Evolutionary conservation across 2,888 invertebrate genomes (phyloP), one percentile per base, ranked within the genome.

Genomic region (Volucella inanis): DNA sequence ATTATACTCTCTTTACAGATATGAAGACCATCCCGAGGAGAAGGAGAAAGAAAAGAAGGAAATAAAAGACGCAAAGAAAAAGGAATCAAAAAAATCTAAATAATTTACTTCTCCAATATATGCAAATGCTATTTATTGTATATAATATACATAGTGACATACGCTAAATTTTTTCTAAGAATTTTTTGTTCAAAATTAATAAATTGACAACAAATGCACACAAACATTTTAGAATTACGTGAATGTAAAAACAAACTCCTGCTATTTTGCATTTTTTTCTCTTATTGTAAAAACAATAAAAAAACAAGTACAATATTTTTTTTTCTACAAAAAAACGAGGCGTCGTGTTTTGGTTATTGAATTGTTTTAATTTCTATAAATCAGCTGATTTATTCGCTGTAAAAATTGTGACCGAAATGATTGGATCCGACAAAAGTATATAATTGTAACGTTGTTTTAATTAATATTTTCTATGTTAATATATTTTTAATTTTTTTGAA

Each of bases 21-120:
- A 96, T 90, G 95, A 95, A 91, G 96, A 96, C 91, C 94, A 94
- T 91, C 94, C 95, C 22, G 92, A 92, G 74, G 91, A 91, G 91
- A 94, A 88, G 88, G 93, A 90, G 89, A 92, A 89, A 89, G 92
- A 88, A 89, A 93, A 89, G 59, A 92, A 92, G 77, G 92, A 92
- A 59, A 88, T 87, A 55, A 89, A 85, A 47, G 85, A 89, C 86
- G 91, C 88, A 87, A 92, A 92, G 87, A 91, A 91, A 75, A 92
- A 92, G 80, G 91, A 92, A 12, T 90, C 90, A 0, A 91, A 91
- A 61, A 92, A 92, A 88, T 88, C 89, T 3, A 92, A 92, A 88
- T 92, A 90, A 89, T 87, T 88, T 87, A 67, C 52, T 50, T 59
- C 49, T 38, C 50, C 65, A 75, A 18, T 1, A 38, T 18, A 64